Evolutionary conservation across 2,113 vertebrate species (phyloP), one percentile per base, ranked within the genome.

Genomic region (Otolemur garnettii): DNA sequence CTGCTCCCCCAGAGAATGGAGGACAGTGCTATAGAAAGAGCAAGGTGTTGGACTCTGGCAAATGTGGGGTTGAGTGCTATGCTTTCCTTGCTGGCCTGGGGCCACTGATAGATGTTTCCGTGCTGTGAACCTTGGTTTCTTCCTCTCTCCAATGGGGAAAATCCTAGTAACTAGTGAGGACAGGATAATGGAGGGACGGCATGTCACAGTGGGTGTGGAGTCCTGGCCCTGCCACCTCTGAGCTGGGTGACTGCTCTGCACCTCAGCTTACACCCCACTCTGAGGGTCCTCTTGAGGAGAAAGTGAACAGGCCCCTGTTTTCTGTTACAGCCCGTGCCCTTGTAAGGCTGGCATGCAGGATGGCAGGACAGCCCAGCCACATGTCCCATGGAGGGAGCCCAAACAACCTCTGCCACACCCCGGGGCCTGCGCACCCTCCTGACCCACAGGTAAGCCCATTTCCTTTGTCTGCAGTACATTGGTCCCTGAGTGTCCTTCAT

Each of bases 361-460:
- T 99, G 99, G 99, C 99, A 94, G 98, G 99, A 97, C 99, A 99
- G 97, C 98, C 99, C 87, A 98, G 98, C 97, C 98, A 98, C 87
- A 98, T 99, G 18, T 98, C 98, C 53, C 98, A 98, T 1, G 98
- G 99, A 96, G 99, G 99, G 98, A 99, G 99, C 98, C 98, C 99
- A 80, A 99, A 98, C 95, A 98, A 92, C 78, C 98, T 98, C 0
- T 99, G 98, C 97, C 99, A 99, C 97, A 97, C 97, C 50, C 98
- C 98, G 0, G 98, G 98, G 19, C 99, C 98, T 50, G 98, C 98
- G 0, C 99, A 98, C 82, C 98, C 99, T 97, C 98, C 98, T 90
- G 99, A 99, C 72, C 90, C 98, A 50, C 99, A 99, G 98, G 99
- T 99, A 90, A 98, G 98, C 21, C 45, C 3, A 0, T 21, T 0